Evolutionary conservation across 1,140 invertebrate species (phyloP), one percentile per base, ranked within the genome.

Genomic region (Heterodera schachtii): DNA sequence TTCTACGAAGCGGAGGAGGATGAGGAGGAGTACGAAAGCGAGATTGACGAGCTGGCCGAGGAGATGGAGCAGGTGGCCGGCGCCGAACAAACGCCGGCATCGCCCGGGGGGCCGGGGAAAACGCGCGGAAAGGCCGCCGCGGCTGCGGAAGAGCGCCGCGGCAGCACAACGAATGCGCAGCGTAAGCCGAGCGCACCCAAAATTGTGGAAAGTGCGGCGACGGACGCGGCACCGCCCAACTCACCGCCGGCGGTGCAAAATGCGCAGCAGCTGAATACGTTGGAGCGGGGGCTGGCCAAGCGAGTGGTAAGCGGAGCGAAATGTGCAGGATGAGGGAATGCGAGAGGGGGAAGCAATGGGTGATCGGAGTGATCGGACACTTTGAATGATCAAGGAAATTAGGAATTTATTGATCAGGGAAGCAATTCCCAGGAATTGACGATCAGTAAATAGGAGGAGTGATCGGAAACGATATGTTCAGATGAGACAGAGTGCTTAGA

Each of bases 21-120:
- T 41, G 86, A 87, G 82, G 81, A 85, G 69, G 88, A 89, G 75
- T 86, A 83, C 76, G 89, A 90, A 60, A 80, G 82, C 74, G 88
- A 89, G 71, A 88, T 89, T 80, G 89, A 89, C 64, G 88, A 89
- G 81, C 75, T 89, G 69, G 88, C 88, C 41, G 87, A 90, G 52
- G 87, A 75, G n/a, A 89, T 89, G 49, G 76, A 78, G 70, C 76
- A 78, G 70, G 31, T 78, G 49, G 66, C 66, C 66, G 57, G 47
- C 43, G 74, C 57, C 19, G 74, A 76, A 57, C 57, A 1, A 19
- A 19, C 57, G 11, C 57, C 44, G 71, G 71, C 19, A n/a, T 52
- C 71, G 49, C 71, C 71, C 44, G 1, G 13, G 49, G 49, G 31
- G 31, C 31, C 31, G 31, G 31, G 13, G n/a, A 19, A 13, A 19